These are phyloP conservation scores for Platichthys flesus DNA, from an alignment of 2,113 vertebrate species.

Conservation along the genomic window DNA sequence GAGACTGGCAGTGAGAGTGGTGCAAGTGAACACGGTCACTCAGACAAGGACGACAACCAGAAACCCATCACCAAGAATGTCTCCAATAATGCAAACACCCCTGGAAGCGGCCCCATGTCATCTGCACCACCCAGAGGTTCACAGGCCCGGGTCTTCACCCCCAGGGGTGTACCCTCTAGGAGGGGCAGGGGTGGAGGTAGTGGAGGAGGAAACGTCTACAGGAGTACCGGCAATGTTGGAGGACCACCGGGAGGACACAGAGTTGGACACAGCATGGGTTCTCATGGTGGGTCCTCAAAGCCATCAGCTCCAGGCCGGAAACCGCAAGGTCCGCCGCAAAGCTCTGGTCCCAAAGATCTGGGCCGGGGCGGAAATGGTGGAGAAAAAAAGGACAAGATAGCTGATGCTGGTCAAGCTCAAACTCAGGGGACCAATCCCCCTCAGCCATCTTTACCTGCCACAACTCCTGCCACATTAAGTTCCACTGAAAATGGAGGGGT, in stretches of 20 bases:
- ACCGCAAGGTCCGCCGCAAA: conserved; percentile 71
- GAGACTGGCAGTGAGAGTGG: conserved; percentile 92
- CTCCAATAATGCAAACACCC: conserved; percentile 56
- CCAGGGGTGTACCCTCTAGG: conserved; percentile 90
- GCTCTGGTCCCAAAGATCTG: conserved; percentile 71
- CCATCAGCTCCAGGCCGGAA: conserved; percentile 72
- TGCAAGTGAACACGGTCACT: conserved; percentile 85
- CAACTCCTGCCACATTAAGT: conserved; percentile 37
- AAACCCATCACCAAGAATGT: conserved; percentile 77
- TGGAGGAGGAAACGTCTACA: conserved; percentile 76
- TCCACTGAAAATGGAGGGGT: conserved; percentile 75
- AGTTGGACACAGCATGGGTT: conserved; percentile 67
- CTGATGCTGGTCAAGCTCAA: conserved; percentile 67
- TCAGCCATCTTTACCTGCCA: conserved; percentile 45
- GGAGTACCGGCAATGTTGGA: conserved; percentile 68
- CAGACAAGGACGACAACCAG: conserved; percentile 87
- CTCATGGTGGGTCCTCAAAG: conserved; percentile 78
- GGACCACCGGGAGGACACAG: conserved; percentile 75
- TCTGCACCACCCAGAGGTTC: conserved; percentile 73
- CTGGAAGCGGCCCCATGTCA: conserved; percentile 28
- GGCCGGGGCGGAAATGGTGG: conserved; percentile 62
- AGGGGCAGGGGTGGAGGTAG: conserved; percentile 86
- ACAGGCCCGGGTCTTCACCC: conserved; percentile 91
- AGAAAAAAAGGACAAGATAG: conserved; percentile 83
- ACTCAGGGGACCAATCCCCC: conserved; percentile 70